Base-by-base conservation (phyloP, 2,888 invertebrate genomes). In the Ophion costatus region DNA sequence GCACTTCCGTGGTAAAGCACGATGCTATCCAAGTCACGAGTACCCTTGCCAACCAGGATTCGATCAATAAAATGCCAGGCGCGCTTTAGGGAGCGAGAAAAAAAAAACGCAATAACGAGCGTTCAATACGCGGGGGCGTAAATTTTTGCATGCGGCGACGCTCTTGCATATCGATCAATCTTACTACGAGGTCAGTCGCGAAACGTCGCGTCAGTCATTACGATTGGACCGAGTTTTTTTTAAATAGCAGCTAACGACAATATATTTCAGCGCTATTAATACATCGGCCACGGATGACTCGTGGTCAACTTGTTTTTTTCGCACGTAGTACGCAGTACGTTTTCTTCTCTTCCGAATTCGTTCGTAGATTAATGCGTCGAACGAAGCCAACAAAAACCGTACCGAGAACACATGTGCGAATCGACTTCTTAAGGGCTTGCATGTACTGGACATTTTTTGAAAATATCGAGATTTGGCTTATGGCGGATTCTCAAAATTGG, bases 231-330 rank as follows among this genome's bases (percentile, higher is more conserved):
- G 69, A 69, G 29, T 51, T 45, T 69, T 45, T 69, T 51, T 2
- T 45, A 69, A 69, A 69, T 42, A 22, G 51, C 38, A 3, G 24
- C 69, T 20, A 51, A 69, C 51, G 45, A 51, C 9, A 51, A 69
- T 69, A 69, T 29, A 51, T 69, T 69, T 69, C 45, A 24, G 17
- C 29, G 51, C 69, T 69, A 69, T 51, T 24, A 51, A 51, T 51
- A 69, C 45, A 69, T n/a, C 7, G 51, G 24, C 51, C 51, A 51
- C 24, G 7, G 17, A 17, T 17, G 69, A 69, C 69, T 69, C 17
- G 51, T 42, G 67, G 67, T 17, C 69, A 51, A 7, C 69, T 51
- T 51, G 51, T 69, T 29, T 51, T 51, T 51, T 69, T 51, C 51
- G 14, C n/a, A 24, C 45, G 69, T 29, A 24, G 51, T 69, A 51